Conservation (phyloP, 2,113 vertebrate species). For the Falco punctatus region DNA sequence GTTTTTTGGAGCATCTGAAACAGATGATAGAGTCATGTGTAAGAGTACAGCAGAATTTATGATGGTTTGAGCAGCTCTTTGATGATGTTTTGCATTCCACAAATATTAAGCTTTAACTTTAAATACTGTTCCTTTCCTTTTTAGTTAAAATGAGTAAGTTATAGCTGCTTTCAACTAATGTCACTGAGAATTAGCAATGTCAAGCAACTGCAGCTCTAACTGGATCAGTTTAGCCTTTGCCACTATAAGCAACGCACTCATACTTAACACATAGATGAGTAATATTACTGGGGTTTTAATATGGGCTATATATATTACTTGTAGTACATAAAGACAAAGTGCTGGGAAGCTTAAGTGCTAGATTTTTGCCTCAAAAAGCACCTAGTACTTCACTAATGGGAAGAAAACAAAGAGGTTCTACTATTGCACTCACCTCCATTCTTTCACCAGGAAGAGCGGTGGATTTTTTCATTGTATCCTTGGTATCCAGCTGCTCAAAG, state of each 20-base stretch:
- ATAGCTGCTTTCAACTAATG: neutral
- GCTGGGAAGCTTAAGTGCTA: neutral
- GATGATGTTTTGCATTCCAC: neutral
- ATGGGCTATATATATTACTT: neutral
- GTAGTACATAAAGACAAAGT: neutral
- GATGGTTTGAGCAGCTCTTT: neutral
- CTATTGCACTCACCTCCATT: neutral
- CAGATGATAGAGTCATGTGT: neutral
- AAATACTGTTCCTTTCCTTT: neutral
- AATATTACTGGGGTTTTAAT: neutral
- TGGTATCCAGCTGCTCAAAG: neutral
- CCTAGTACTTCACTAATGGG: neutral
- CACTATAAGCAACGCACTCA: neutral
- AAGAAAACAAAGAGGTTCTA: neutral
- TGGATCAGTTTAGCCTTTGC: neutral
- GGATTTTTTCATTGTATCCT: neutral
- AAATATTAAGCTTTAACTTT: slow-evolving; percentile 12
- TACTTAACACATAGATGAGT: neutral
- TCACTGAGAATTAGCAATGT: neutral
- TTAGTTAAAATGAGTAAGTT: neutral
- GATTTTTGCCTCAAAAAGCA: neutral
- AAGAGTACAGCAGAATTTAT: neutral
- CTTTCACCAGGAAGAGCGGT: neutral
- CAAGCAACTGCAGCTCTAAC: neutral
- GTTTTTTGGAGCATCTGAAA: neutral